Conservation (phyloP, 2,797 vertebrate species). For the Fratercula arctica region DNA sequence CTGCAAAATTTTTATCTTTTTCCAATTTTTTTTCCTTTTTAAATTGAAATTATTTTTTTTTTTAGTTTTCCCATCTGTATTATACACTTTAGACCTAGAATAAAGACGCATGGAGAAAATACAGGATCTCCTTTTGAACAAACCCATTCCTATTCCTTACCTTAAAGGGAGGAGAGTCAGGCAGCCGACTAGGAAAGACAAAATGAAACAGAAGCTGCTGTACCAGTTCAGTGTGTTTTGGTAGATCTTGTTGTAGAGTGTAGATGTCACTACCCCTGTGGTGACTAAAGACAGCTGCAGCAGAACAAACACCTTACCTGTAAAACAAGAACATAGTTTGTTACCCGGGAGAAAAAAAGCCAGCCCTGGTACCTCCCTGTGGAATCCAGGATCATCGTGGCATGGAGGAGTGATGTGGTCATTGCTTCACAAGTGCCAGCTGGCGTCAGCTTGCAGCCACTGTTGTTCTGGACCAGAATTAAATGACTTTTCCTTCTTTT, state of each 20-base stretch:
- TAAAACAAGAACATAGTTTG: neutral
- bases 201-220: conserved; percentile 83
- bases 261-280: conserved; percentile 83
- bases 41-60: neutral
- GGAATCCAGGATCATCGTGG: neutral
- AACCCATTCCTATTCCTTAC: conserved; percentile 72
- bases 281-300: conserved; percentile 87
- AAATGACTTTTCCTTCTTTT: neutral
- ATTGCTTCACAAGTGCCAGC: neutral
- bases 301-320: conserved; percentile 84
- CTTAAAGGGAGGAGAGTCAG: conserved; percentile 87
- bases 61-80: neutral
- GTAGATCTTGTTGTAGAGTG: conserved; percentile 88
- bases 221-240: conserved; percentile 86
- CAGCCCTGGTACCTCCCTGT: neutral
- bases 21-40: neutral
- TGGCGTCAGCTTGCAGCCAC: neutral
- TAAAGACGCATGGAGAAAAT: neutral
- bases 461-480: neutral
- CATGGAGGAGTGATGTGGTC: neutral
- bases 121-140: neutral
- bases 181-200: conserved; percentile 83
- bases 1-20: neutral
- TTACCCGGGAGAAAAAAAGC: neutral
- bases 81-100: neutral